A percentile compares a stretch with the other conserved stretches of the same genome.
phyloP scores from a whole-genome alignment of 1,140 invertebrate genomes.

The Panagrolaimus sp. region DNA sequence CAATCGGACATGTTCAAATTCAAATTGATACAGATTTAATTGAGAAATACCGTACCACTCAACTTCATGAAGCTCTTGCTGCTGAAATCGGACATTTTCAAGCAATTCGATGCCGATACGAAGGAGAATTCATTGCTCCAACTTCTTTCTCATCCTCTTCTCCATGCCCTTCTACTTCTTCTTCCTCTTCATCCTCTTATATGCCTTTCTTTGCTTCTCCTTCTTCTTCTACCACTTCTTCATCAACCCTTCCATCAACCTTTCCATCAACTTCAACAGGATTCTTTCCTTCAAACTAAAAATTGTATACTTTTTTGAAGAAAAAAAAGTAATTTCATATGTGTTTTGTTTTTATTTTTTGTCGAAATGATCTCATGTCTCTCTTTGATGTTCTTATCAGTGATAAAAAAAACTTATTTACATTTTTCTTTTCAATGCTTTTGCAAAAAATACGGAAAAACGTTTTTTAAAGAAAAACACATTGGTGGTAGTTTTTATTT shows the following conservation, averaged over 20 bases:
- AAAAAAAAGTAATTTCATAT: too few relatives aligned
- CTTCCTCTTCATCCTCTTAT: neutral
- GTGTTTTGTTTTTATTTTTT: too few relatives aligned
- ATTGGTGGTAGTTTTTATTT: too few relatives aligned
- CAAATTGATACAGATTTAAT: slow-evolving; percentile 46
- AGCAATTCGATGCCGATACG: slow-evolving; percentile 17
- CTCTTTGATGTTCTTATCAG: too few relatives aligned
- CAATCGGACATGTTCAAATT: slow-evolving; percentile 24
- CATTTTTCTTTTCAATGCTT: too few relatives aligned
- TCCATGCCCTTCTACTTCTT: neutral
- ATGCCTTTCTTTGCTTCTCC: too few relatives aligned
- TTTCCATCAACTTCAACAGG: neutral
- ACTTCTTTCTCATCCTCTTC: neutral
- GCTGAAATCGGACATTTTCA: slow-evolving; percentile 34
- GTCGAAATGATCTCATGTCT: too few relatives aligned
- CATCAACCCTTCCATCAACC: neutral
- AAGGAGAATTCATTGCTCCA: neutral
- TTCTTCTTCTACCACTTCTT: too few relatives aligned
- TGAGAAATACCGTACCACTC: slow-evolving; percentile 25
- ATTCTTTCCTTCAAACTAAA: neutral
- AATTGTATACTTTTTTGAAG: too few relatives aligned
- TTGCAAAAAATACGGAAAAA: too few relatives aligned
- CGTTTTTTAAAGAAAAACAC: too few relatives aligned
- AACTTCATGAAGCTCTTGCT: slow-evolving; percentile 26
- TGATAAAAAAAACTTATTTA: too few relatives aligned